Base-by-base conservation (phyloP, 2,113 vertebrate species). In the Syngnathoides biaculeatus region DNA sequence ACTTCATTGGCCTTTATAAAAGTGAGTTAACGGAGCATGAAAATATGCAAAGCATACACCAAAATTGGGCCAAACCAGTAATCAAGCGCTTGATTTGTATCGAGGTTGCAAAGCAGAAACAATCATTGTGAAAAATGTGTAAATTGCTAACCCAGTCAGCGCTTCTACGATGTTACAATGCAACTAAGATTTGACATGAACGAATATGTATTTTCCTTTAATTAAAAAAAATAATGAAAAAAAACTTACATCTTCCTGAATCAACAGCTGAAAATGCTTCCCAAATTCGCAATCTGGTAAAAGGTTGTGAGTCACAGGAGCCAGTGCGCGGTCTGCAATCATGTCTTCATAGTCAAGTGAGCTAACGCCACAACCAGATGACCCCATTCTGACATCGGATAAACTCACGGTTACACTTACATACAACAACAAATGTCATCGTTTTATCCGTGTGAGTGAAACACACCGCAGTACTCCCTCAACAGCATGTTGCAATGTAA, bases 291-390 rank as follows among this genome's bases (percentile, higher is more conserved):
- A 55, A 12, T 7, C 22, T 26, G 52, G 12, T 26, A 24, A 22
- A 55, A 24, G 0, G 11, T 55, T 55, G 24, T 24, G 4, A 47
- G 14, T 19, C 13, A 12, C 52, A 5, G 10, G 24, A 55, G 10
- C 22, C 5, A 26, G 52, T 26, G 11, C 10, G 24, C 6, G 52
- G 52, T 4, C 24, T 1, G 24, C 9, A 14, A 55, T 26, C 52
- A 26, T 26, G 52, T 55, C n/a, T 26, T 6, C 52, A 24, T 55
- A 11, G 52, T 26, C 22, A n/a, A 55, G 19, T 14, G 22, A 55
- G 22, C n/a, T 55, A 55, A 55, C 22, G 52, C 52, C 22, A 55
- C 52, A 55, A 55, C 22, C 52, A 55, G 52, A 55, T 55, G 52
- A 55, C 52, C 12, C 52, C 26, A 12, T 22, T 26, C 52, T 13